These are phyloP conservation scores for Camponotus vicinus DNA, from an alignment of 1,140 invertebrate genomes.

Conservation along the genomic window DNA sequence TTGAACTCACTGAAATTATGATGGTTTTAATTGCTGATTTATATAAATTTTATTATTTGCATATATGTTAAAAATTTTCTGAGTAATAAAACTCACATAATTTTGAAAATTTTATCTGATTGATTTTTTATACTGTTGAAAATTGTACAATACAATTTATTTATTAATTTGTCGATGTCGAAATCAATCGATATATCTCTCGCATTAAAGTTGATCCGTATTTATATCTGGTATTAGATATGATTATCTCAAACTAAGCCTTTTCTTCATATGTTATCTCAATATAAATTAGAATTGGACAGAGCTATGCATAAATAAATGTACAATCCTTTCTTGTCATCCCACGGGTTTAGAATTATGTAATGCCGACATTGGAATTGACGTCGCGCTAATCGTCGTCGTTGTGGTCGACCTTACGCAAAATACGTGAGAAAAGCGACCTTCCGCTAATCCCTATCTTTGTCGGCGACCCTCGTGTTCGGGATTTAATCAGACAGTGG, in stretches of 20 bases:
- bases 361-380: constrained; percentile 59
- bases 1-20: not conserved
- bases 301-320: constrained; percentile 24
- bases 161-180: not conserved
- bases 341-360: constrained; percentile 38
- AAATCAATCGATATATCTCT: not conserved
- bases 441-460: constrained; percentile 62
- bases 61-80: not conserved
- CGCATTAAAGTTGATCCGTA: not conserved
- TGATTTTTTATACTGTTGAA: not conserved
- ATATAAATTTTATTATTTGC: not conserved
- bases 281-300: constrained; percentile 13
- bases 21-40: not conserved
- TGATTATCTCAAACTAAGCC: not conserved
- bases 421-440: constrained; percentile 55
- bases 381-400: constrained; percentile 67
- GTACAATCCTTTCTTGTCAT: constrained; percentile 20
- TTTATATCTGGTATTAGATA: not conserved
- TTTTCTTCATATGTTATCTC: not conserved
- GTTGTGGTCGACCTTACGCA: constrained; percentile 32
- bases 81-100: not conserved
- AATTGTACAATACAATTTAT: not conserved
- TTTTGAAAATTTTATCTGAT: not conserved
- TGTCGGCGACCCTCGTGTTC: constrained; percentile 58
- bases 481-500: constrained; percentile 49